Percentiles rank a stretch among this genome's conserved stretches.
phyloP scores from a whole-genome alignment of 2,888 invertebrate genomes.

The Sylvicola cinctus region DNA sequence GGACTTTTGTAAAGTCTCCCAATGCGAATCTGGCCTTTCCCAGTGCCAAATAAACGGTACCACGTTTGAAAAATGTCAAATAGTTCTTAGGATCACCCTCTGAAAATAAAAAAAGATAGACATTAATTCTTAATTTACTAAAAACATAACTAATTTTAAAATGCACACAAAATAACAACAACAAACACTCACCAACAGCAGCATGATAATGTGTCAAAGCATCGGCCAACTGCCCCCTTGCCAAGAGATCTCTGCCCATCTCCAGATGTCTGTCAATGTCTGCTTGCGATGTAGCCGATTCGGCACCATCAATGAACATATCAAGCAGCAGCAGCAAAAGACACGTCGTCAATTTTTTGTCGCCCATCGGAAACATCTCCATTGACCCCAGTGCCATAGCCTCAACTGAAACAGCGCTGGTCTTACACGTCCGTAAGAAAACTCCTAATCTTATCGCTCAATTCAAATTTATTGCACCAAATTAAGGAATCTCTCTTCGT shows the following conservation, averaged over 20 bases:
- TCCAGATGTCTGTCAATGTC: constrained; percentile 89
- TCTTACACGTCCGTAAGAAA: no score
- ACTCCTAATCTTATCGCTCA: no score
- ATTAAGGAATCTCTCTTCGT: no score
- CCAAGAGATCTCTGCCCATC: constrained; percentile 77
- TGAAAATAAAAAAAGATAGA: constrained; percentile 23
- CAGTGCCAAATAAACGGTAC: constrained; percentile 87
- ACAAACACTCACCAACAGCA: constrained; percentile 60
- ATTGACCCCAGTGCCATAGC: constrained; percentile 19
- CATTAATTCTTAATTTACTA: neutral
- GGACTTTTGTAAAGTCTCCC: constrained; percentile 77
- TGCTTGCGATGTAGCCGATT: constrained; percentile 35
- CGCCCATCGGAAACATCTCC: constrained; percentile 33
- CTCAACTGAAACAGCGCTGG: constrained; percentile 13
- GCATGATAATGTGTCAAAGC: constrained; percentile 95
- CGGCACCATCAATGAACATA: constrained; percentile 48
- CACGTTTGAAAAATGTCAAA: constrained; percentile 86
- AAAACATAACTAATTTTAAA: neutral
- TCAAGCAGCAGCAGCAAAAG: constrained; percentile 43
- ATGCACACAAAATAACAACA: constrained; percentile 2
- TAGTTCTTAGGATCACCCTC: constrained; percentile 94
- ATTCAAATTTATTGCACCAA: no score
- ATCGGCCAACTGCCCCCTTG: constrained; percentile 84
- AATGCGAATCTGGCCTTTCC: constrained; percentile 91
- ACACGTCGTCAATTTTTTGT: constrained; percentile 44